Evolutionary conservation across 2,888 invertebrate genomes (phyloP).

Genomic region (Eucriotettix oculatus): DNA sequence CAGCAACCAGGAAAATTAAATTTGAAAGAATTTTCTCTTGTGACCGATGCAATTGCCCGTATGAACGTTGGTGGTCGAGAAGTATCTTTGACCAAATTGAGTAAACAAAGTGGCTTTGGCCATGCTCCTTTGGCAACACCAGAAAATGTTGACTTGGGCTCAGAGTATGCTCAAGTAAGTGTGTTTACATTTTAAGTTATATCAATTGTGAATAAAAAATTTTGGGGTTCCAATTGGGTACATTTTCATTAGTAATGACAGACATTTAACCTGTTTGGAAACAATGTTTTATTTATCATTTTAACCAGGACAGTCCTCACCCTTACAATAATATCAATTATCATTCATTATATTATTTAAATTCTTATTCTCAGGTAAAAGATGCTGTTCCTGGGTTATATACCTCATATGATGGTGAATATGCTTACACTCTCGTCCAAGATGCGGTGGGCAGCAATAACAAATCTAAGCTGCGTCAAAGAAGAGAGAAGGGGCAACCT

Average conservation of each 20-base stretch:
- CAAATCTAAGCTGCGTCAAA: conserved; percentile 38
- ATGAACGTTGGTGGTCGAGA: conserved; percentile 44
- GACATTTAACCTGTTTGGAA: too few relatives aligned
- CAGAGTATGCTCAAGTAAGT: conserved; percentile 52
- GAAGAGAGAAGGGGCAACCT: conserved; percentile 46
- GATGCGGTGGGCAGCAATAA: conserved; percentile 40
- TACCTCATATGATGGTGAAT: conserved; percentile 37
- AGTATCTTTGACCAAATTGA: conserved; percentile 23
- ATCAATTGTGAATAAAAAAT: neutral
- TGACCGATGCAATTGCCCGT: conserved; percentile 66
- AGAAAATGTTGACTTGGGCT: conserved; percentile 57
- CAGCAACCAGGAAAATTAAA: conserved; percentile 81
- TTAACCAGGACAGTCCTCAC: too few relatives aligned
- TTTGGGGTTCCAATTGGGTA: neutral
- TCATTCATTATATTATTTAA: too few relatives aligned
- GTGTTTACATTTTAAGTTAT: conserved; percentile 4
- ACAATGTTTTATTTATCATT: too few relatives aligned
- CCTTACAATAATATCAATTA: too few relatives aligned
- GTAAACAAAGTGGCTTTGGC: conserved; percentile 31
- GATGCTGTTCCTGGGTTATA: conserved; percentile 39
- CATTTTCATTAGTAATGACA: neutral
- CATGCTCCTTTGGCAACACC: conserved; percentile 60
- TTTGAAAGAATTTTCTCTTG: conserved; percentile 74
- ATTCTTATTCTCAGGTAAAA: conserved; percentile 25
- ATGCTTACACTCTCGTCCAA: conserved; percentile 48